These are phyloP conservation scores for Listrodromus nycthemerus DNA, from an alignment of 2,888 invertebrate species.

Conservation along the genomic window DNA sequence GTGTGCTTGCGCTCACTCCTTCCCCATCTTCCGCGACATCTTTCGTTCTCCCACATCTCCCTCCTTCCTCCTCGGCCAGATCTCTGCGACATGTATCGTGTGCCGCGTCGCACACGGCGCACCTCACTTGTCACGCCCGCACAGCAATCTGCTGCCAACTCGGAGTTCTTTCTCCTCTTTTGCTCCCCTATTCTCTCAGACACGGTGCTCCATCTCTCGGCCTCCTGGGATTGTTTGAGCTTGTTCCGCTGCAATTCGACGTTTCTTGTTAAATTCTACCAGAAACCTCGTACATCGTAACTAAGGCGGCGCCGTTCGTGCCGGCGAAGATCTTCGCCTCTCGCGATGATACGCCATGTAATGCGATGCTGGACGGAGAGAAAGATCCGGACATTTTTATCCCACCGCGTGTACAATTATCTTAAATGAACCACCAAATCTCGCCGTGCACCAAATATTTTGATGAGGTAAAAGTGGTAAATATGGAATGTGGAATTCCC, in stretches of 20 bases:
- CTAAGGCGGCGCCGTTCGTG: background rate
- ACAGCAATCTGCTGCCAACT: constrained; percentile 32
- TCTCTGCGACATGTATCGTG: constrained; percentile 34
- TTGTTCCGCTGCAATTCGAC: background rate
- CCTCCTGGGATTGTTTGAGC: constrained; percentile 12
- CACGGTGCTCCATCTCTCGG: background rate
- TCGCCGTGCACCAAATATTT: too few relatives aligned
- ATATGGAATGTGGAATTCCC: too few relatives aligned
- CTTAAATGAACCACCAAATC: too few relatives aligned
- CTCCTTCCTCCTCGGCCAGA: constrained; percentile 28
- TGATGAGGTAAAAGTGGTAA: too few relatives aligned
- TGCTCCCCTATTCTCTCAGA: background rate
- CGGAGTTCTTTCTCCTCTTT: constrained; percentile 24
- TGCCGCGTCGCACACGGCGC: constrained; percentile 29
- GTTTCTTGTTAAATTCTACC: constrained; percentile 6
- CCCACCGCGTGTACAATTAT: too few relatives aligned
- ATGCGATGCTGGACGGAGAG: background rate
- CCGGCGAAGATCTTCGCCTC: background rate
- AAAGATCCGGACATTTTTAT: background rate
- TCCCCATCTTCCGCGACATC: constrained; percentile 28
- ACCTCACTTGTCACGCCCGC: constrained; percentile 48
- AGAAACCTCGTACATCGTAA: background rate
- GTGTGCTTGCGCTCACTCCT: constrained; percentile 68
- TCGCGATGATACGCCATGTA: background rate
- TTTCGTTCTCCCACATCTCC: constrained; percentile 22